A percentile compares a stretch with the other conserved stretches of the same genome.
These are phyloP conservation scores for Cephalopterus ornatus DNA, from an alignment of 2,113 vertebrate species.

Conservation along the genomic window DNA sequence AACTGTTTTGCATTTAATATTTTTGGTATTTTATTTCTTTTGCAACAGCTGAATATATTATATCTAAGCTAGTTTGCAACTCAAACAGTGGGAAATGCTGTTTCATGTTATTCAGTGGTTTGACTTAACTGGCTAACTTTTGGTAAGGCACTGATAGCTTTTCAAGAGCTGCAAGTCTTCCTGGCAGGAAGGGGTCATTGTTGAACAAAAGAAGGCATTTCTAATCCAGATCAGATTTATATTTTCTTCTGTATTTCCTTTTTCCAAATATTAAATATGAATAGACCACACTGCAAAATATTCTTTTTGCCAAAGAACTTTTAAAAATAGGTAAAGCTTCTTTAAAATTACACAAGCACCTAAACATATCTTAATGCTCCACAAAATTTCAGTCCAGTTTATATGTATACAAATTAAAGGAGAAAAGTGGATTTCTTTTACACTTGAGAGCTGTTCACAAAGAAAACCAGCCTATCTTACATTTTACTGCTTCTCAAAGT, in stretches of 20 bases:
- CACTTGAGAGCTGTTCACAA: neutral
- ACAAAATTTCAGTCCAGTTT: neutral
- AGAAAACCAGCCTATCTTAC: neutral
- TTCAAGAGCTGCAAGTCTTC: neutral
- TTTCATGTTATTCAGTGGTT: neutral
- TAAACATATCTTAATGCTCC: neutral
- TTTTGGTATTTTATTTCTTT: neutral
- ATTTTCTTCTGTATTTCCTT: neutral
- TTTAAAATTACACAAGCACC: neutral
- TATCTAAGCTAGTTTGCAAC: neutral
- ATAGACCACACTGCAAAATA: neutral
- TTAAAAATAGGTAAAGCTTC: neutral
- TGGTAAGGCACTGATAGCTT: neutral
- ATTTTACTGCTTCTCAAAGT: conserved; percentile 2
- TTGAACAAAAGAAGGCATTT: neutral
- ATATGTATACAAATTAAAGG: neutral
- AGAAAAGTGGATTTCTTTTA: neutral
- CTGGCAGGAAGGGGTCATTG: neutral
- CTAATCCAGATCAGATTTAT: neutral
- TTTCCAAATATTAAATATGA: neutral
- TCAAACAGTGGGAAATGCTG: neutral
- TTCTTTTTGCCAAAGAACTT: neutral
- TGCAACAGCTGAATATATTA: neutral
- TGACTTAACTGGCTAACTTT: neutral
- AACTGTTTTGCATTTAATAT: neutral